A percentile compares a stretch with the other conserved stretches of the same genome.
Evolutionary conservation across 2,797 vertebrate species (phyloP).

Genomic region (Sebastes taczanowskii): DNA sequence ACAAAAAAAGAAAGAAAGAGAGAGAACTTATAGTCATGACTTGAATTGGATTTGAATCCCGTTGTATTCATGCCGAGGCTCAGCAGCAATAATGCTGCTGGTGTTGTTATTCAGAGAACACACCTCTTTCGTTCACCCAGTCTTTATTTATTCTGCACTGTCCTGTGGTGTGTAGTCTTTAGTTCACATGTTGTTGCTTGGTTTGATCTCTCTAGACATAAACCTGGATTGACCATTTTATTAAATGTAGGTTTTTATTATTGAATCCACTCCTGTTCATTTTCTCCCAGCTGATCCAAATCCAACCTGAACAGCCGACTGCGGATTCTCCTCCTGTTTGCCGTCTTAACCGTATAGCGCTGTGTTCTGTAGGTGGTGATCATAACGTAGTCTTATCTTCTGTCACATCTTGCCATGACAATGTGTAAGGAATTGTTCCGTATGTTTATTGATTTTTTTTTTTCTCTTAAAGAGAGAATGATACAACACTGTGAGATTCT

Average conservation of each 20-base stretch:
- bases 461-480: conserved; percentile 38
- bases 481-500: conserved; percentile 51
- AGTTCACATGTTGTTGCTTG: conserved; percentile 26
- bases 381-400: conserved; percentile 43
- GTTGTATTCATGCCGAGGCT: conserved; percentile 17
- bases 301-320: conserved; percentile 1
- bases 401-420: conserved; percentile 66
- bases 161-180: conserved; percentile 50
- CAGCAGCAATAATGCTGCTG: conserved; percentile 20
- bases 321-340: conserved; percentile 12
- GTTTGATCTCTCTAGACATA: conserved; percentile 32
- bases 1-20: conserved; percentile 15
- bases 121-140: conserved; percentile 10
- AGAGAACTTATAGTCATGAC: conserved; percentile 19
- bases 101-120: conserved; percentile 31
- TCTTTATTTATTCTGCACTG: conserved; percentile 44
- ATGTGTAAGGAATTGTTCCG: conserved; percentile 47
- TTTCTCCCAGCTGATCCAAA: conserved; percentile 23
- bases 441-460: conserved; percentile 33
- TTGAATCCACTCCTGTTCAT: neutral
- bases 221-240: conserved; percentile 25
- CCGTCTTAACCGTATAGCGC: conserved; percentile 31
- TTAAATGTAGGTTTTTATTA: conserved; percentile 29
- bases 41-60: conserved; percentile 40
- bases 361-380: conserved; percentile 58